Evolutionary conservation across 1,140 invertebrate genomes (phyloP), one percentile per base, ranked within the genome.

Genomic region (Lepidurus arcticus): DNA sequence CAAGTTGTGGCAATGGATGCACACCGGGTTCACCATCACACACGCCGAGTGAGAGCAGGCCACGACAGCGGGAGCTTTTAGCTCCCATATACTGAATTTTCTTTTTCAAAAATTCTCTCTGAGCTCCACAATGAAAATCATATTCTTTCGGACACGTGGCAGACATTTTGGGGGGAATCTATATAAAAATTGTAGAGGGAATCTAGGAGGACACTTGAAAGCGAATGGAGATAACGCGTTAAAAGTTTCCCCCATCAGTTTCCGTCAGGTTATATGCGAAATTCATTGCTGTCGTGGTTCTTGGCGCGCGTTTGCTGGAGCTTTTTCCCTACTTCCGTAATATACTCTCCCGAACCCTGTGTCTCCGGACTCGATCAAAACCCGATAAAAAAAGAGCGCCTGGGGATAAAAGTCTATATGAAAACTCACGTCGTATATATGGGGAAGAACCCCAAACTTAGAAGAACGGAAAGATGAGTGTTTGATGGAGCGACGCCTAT

Each of bases 221-320:
- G 53, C 16, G 21, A 65, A 65, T 65, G 53, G 13, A 65, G 13
- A 13, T 65, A 65, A 65, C 53, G 13, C 53, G 13, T 21, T 65
- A 65, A 65, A 65, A 65, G 53, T 65, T 65, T n/a, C 53, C 53
- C 53, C 53, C 53, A n/a, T 65, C 53, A 65, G 53, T 65, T 65
- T 65, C 53, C 53, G 53, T 65, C 53, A 65, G 16, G 53, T 65
- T 65, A 65, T 13, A 65, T 7, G 13, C 16, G 8, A 21, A 9
- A 65, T 21, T 13, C 53, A 21, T 65, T 65, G 53, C 53, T 11
- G 53, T 65, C 16, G 53, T 65, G 16, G 53, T 65, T 65, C 6
- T 9, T 65, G 6, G 53, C 6, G 13, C 9, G 6, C 21, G 16
- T 65, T 65, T 65, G 16, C 21, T 65, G 53, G 16, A 11, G 53